phyloP scores from a whole-genome alignment of 2,113 vertebrate genomes.

The Neogobius melanostomus region DNA sequence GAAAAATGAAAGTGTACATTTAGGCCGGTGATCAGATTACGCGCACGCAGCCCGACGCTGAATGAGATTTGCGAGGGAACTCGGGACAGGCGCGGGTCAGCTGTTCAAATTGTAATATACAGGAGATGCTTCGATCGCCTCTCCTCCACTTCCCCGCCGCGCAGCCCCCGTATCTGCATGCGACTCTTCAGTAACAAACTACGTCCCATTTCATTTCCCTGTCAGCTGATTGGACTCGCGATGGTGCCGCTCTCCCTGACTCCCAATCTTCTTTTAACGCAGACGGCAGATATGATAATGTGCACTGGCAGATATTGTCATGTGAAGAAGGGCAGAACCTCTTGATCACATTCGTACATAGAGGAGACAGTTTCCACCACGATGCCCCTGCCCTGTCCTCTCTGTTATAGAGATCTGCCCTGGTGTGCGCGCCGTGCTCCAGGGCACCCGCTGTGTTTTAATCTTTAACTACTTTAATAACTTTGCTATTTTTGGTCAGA shows the following conservation, averaged over 20 bases:
- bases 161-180: slow-evolving; percentile 34
- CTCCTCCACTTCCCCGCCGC: slow-evolving; percentile 5
- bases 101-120: slow-evolving; percentile 65
- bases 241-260: slow-evolving; percentile 51
- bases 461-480: slow-evolving; percentile 54
- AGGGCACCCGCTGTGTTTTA: slow-evolving; percentile 48
- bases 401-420: slow-evolving; percentile 36
- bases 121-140: slow-evolving; percentile 56
- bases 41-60: slow-evolving; percentile 14
- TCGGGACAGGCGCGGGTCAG: slow-evolving; percentile 48
- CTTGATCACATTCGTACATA: slow-evolving; percentile 7
- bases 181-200: slow-evolving; percentile 65
- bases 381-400: slow-evolving; percentile 25
- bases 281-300: slow-evolving; percentile 76
- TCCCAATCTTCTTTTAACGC: slow-evolving; percentile 68
- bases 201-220: slow-evolving; percentile 73
- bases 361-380: slow-evolving; percentile 25
- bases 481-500: slow-evolving; percentile 47
- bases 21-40: slow-evolving; percentile 54
- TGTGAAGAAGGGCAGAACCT: slow-evolving; percentile 61
- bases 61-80: slow-evolving; percentile 50
- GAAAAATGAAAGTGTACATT: slow-evolving; percentile 44
- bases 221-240: slow-evolving; percentile 75
- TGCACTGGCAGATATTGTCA: slow-evolving; percentile 67
- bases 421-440: slow-evolving; percentile 22